A percentile compares a stretch with the other conserved stretches of the same genome.
Evolutionary conservation across 2,113 vertebrate genomes (phyloP).

Genomic region (Leucoraja erinaceus): DNA sequence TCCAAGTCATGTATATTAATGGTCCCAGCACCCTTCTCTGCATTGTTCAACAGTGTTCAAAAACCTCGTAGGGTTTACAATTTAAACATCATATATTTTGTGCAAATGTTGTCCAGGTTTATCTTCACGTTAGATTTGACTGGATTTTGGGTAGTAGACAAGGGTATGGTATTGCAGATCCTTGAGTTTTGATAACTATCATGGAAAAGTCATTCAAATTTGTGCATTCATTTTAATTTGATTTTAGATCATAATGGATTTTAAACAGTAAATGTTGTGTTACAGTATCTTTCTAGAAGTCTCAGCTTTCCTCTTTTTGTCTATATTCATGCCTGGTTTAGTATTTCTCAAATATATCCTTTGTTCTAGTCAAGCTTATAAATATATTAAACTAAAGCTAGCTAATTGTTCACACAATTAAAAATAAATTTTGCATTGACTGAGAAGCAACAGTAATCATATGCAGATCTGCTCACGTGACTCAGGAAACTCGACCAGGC

Average conservation of each 20-base stretch:
- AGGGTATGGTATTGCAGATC: neutral
- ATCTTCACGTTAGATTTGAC: neutral
- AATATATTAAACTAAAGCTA: neutral
- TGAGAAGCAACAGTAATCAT: too few species aligned
- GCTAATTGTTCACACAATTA: too few species aligned
- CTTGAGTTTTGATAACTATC: neutral
- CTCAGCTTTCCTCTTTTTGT: neutral
- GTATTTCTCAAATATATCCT: neutral
- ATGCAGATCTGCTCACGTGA: too few species aligned
- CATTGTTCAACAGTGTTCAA: too few species aligned
- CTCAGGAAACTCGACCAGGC: too few species aligned
- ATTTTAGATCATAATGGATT: conserved; percentile 22
- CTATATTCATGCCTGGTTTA: neutral
- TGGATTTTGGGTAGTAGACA: neutral
- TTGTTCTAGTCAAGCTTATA: neutral
- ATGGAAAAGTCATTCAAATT: neutral
- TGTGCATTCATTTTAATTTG: neutral
- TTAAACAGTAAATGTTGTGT: conserved; percentile 13
- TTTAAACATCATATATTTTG: neutral
- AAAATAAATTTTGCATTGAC: too few species aligned
- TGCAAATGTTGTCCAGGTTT: neutral
- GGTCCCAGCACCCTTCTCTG: neutral
- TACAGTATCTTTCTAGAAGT: neutral
- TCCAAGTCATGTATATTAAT: neutral
- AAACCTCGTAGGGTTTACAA: too few species aligned